Base-by-base conservation (phyloP, 2,113 vertebrate genomes). In the Sula dactylatra region DNA sequence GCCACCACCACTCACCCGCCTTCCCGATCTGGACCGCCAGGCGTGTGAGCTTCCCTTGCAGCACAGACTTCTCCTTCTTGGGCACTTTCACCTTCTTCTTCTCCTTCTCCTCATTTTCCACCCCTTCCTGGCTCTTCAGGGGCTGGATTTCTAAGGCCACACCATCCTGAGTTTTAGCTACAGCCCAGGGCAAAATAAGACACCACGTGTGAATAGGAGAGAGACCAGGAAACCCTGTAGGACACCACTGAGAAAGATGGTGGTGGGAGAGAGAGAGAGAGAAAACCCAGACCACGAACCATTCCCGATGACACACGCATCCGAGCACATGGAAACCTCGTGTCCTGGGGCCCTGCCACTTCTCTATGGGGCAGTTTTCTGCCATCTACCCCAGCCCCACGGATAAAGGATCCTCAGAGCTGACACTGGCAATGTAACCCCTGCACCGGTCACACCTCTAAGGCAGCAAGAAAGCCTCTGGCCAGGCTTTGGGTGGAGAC, bases 41-140 rank as follows among this genome's bases (percentile, higher is more conserved):
- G 52, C 98, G 98, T 0, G 99, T 99, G 78, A 99, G 99, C 97
- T 99, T 99, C 84, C 99, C 99, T 95, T 99, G 99, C 44, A 99
- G 98, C 94, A 99, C 99, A 0, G 99, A 99, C 97, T 99, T 99
- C 97, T 99, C 99, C 96, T 99, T 99, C 97, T 99, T 99, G 69
- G 99, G 99, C 45, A 99, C 97, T 55, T 99, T 99, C 89, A 98
- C 97, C 58, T 98, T 98, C 98, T 99, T 99, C 93, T 99, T 95
- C 93, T 98, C 99, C 93, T 99, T 99, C 74, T 99, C 99, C 91
- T 99, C 99, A 0, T 88, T 98, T 91, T 99, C 99, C 2, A 94
- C 95, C 13, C 98, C 99, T 90, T 99, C 99, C 86, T 99, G 99
- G 77, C 99, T 99, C 97, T 99, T 99, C 97, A 99, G 98, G 9